phyloP scores from a whole-genome alignment of 2,113 vertebrate genomes.

The Lota lota region DNA sequence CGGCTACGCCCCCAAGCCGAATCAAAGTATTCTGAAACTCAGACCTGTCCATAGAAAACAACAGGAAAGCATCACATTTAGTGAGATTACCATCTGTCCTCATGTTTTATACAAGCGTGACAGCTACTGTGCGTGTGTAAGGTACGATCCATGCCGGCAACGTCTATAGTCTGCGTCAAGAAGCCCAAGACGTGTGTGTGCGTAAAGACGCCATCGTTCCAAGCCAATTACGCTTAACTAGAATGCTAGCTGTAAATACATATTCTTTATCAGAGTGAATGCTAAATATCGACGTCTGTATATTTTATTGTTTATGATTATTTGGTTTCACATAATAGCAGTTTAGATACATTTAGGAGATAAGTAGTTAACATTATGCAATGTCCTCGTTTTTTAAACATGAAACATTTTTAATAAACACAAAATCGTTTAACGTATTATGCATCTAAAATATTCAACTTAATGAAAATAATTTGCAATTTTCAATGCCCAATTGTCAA shows the following conservation, averaged over 20 bases:
- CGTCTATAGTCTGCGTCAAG: conserved; percentile 29
- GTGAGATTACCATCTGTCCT: conserved; percentile 70
- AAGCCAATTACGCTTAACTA: not conserved
- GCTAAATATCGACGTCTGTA: not conserved
- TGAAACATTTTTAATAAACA: too few relatives aligned
- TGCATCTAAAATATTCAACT: too few relatives aligned
- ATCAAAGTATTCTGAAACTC: conserved; percentile 38
- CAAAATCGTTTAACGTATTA: too few relatives aligned
- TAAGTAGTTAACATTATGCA: too few relatives aligned
- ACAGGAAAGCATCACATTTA: conserved; percentile 45
- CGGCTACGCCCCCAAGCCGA: conserved; percentile 64
- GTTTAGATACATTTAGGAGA: too few relatives aligned
- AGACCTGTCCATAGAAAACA: conserved; percentile 49
- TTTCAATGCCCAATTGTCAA: too few relatives aligned
- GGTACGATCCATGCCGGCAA: conserved; percentile 28
- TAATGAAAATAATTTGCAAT: too few relatives aligned
- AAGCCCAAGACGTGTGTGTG: conserved; percentile 25
- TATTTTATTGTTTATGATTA: too few relatives aligned
- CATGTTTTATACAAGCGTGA: conserved; percentile 44
- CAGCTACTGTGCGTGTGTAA: conserved; percentile 57
- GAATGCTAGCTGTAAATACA: not conserved
- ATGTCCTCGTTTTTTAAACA: too few relatives aligned
- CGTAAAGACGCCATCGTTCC: conserved; percentile 33
- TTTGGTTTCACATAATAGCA: too few relatives aligned
- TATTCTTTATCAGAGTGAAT: not conserved